Evolutionary conservation across 2,113 vertebrate genomes (phyloP).

Genomic region (Nesoenas mayeri): DNA sequence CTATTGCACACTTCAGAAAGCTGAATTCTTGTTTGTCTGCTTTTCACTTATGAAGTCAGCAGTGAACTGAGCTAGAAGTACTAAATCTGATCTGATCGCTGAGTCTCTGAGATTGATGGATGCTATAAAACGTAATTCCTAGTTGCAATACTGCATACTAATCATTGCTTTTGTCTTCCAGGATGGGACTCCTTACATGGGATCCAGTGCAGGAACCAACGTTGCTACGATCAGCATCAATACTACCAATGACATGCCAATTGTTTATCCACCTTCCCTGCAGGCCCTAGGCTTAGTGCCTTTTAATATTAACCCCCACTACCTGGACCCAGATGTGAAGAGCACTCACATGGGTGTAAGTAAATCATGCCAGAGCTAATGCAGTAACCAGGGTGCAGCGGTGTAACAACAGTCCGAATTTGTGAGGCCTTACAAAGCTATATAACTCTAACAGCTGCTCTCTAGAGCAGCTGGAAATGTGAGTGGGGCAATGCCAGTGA

Average conservation of each 20-base stretch:
- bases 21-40: background rate
- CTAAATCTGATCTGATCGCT: background rate
- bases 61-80: background rate
- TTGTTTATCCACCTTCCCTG: constrained; percentile 84
- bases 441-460: background rate
- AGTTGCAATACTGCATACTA: background rate
- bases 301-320: constrained; percentile 92
- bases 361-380: background rate
- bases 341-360: constrained; percentile 88
- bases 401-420: fast-evolving
- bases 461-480: background rate
- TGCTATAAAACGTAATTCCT: background rate
- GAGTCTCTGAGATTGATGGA: background rate
- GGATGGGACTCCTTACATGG: constrained; percentile 87
- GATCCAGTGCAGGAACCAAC: constrained; percentile 87
- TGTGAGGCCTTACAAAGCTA: background rate
- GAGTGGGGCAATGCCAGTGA: background rate
- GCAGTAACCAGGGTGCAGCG: background rate
- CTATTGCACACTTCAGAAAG: background rate
- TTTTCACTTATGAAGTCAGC: background rate
- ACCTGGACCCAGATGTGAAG: constrained; percentile 78
- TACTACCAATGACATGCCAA: constrained; percentile 91
- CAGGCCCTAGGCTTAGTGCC: constrained; percentile 83
- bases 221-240: constrained; percentile 84
- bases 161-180: constrained; percentile 58